Percentiles rank a stretch among this genome's conserved stretches.
phyloP scores from a whole-genome alignment of 2,888 invertebrate genomes.

The Mycalesis mineus region DNA sequence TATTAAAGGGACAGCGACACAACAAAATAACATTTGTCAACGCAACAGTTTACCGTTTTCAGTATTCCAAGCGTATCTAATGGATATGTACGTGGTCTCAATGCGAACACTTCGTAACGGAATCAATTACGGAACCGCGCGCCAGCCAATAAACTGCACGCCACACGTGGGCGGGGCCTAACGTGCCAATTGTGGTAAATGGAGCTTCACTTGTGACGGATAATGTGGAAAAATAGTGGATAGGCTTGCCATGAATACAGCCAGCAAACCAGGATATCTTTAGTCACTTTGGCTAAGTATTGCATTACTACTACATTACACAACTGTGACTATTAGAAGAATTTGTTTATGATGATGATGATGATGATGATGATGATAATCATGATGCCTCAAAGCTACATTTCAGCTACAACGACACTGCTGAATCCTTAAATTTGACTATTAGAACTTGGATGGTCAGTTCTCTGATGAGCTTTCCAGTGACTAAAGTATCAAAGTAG shows the following conservation, averaged over 20 bases:
- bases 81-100: slow-evolving; percentile 18
- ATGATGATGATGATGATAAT: too few relatives aligned
- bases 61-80: slow-evolving; percentile 20
- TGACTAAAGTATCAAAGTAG: too few relatives aligned
- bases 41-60: slow-evolving; percentile 14
- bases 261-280: neutral
- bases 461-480: too few relatives aligned
- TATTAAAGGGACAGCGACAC: neutral
- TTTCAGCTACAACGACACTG: too few relatives aligned
- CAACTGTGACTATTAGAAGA: too few relatives aligned
- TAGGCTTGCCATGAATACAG: neutral
- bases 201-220: slow-evolving; percentile 21
- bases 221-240: slow-evolving; percentile 7
- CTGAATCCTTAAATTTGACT: too few relatives aligned
- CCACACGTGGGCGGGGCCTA: slow-evolving; percentile 52
- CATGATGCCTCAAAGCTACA: too few relatives aligned
- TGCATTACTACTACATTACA: too few relatives aligned
- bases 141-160: slow-evolving; percentile 53
- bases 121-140: slow-evolving; percentile 42
- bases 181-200: slow-evolving; percentile 41
- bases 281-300: too few relatives aligned
- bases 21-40: neutral
- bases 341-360: too few relatives aligned
- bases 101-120: slow-evolving; percentile 29
- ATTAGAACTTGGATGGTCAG: too few relatives aligned